phyloP scores from a whole-genome alignment of 2,113 vertebrate species.

The Cyphomyrus plagiostoma region DNA sequence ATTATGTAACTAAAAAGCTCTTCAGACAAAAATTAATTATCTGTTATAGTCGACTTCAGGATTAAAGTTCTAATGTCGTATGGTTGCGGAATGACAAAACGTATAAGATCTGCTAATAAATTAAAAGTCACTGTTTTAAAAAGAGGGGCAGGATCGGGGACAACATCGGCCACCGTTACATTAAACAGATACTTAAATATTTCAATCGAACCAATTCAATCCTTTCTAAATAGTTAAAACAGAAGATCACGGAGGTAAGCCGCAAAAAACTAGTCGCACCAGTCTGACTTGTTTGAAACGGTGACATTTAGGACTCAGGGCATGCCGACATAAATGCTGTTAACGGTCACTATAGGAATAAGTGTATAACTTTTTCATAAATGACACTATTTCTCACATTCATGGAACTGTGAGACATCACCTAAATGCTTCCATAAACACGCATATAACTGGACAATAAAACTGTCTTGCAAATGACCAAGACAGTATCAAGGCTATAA shows the following conservation, averaged over 20 bases:
- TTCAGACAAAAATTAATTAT: not conserved
- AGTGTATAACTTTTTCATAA: not conserved
- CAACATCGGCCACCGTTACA: not conserved
- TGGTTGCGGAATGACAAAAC: not conserved
- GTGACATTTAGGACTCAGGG: not conserved
- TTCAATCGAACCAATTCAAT: not conserved
- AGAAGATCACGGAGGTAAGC: not conserved
- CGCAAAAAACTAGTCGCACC: not conserved
- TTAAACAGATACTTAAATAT: not conserved
- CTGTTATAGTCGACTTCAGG: not conserved
- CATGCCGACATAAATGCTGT: not conserved
- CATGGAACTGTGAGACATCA: not conserved
- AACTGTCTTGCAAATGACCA: not conserved
- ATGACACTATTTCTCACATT: not conserved
- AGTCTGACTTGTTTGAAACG: not conserved
- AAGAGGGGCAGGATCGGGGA: not conserved
- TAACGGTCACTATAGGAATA: not conserved
- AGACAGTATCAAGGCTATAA: not conserved
- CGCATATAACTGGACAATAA: not conserved
- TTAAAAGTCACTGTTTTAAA: not conserved
- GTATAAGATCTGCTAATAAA: not conserved
- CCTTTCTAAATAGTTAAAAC: not conserved
- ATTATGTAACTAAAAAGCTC: not conserved
- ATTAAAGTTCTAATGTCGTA: not conserved
- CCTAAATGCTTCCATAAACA: not conserved